Evolutionary conservation across 2,888 invertebrate species (phyloP), one percentile per base, ranked within the genome.

Genomic region (Agriotes lineatus): DNA sequence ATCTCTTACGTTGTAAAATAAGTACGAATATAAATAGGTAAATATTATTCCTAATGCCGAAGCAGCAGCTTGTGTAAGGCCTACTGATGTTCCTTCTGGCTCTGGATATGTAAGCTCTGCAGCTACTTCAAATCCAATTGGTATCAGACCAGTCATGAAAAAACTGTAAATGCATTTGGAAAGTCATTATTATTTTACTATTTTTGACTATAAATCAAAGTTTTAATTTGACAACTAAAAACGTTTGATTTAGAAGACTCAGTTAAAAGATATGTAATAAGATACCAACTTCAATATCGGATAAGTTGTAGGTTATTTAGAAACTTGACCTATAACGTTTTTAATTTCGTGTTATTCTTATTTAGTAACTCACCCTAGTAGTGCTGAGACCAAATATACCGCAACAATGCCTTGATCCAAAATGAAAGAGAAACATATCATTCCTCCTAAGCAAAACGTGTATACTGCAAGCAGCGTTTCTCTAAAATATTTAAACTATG

Each of bases 381-480:
- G 75, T 35, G 91, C 93, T 52, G 96, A 92, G 74, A 94, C 94
- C 56, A 96, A 76, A 83, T 97, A 99, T 0, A 98, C 94, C 1
- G 96, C 88, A 65, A 88, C 87, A 69, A 99, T 93, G 6, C 92
- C 92, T 61, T 90, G 88, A 78, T 91, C 88, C 65, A 99, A 85
- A 0, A 96, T 96, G 82, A 97, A 94, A 0, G 97, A 95, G 85
- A 96, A 98, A 54, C 93, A 88, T 76, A 97, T 86, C 97, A 98
- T 97, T 72, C 97, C 97, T 50, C 94, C 83, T 76, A 96, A 90
- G 0, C 98, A 96, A 71, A 96, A 91, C 0, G 93, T 86, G 83
- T 99, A 99, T 9, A 99, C 93, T 0, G 90, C 91, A 16, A 98
- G 86, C 1, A 98, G 97, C 2, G 97, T 97, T 85, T 94, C 94